Evolutionary conservation across 2,797 vertebrate genomes (phyloP), one percentile per base, ranked within the genome.

Genomic region (Pampus argenteus): DNA sequence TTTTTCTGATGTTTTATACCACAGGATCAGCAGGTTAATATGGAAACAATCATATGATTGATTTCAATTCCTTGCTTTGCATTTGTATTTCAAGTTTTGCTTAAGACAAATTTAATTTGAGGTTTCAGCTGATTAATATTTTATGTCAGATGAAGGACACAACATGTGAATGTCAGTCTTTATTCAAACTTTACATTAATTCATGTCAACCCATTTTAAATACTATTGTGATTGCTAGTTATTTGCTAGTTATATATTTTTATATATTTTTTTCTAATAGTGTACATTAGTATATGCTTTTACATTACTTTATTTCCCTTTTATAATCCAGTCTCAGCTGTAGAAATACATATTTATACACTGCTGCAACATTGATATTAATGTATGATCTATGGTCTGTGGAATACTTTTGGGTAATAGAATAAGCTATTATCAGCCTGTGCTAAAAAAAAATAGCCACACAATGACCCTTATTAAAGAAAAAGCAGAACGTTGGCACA

Each of bases 231-330:
- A 80, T 78, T 44, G n/a, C 83, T 84, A 82, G 3, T 54, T 66
- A 14, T 78, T 69, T 57, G 3, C 50, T 66, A 14, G 77, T 69
- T 57, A 65, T 70, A 63, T n/a, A n/a, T n/a, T n/a, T n/a, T 79
- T 89, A 81, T 57, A 77, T 67, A 82, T 44, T 44, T 44, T 61
- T 57, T 56, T 38, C 72, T 74, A 70, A 52, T 31, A 58, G 72
- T 76, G 72, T 89, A 86, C 80, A 89, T 90, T 89, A 90, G 83
- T 89, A 75, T 77, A 74, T 81, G 66, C 64, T 76, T 79, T 82
- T 74, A 74, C 67, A 81, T 67, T 67, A 74, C 73, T 82, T 83
- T 84, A 84, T 81, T 92, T 94, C 93, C 92, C 92, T 94, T 94
- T 91, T 86, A 91, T 83, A 89, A 91, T 91, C 89, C 91, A 85